Conservation (phyloP, 1,140 invertebrate species). For the Magallana gigas region DNA sequence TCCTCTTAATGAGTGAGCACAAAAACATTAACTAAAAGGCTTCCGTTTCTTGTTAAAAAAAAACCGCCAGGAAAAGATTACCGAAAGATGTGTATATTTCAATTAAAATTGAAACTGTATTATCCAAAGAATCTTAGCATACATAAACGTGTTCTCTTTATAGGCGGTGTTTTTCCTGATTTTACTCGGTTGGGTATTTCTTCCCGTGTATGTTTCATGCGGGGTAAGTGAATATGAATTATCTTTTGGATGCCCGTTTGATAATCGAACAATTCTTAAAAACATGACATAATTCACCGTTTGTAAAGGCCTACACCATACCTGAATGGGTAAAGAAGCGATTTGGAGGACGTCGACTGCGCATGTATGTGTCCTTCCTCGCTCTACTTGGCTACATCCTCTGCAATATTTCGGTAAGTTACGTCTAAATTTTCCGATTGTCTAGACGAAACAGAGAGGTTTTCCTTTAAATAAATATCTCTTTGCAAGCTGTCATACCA, state of each 20-base stretch:
- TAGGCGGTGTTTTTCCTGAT: conserved; percentile 72
- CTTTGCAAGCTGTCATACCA: too few species aligned
- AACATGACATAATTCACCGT: background rate
- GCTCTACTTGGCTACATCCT: conserved; percentile 82
- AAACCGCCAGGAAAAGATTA: too few species aligned
- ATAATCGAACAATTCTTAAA: background rate
- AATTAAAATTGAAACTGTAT: too few species aligned
- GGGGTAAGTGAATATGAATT: conserved; percentile 70
- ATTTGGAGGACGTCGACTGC: conserved; percentile 82
- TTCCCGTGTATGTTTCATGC: conserved; percentile 82
- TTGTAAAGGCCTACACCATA: conserved; percentile 81
- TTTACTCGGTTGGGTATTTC: conserved; percentile 82
- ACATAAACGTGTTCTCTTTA: background rate
- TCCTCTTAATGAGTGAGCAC: too few species aligned
- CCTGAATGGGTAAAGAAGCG: conserved; percentile 83
- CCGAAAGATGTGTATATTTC: too few species aligned
- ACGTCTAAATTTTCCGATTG: too few species aligned
- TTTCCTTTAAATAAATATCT: too few species aligned
- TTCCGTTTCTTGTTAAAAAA: too few species aligned
- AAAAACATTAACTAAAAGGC: too few species aligned
- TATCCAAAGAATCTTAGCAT: too few species aligned
- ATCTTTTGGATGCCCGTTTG: background rate
- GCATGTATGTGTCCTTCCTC: conserved; percentile 81
- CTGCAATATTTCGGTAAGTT: conserved; percentile 82
- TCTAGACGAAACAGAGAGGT: background rate